Evolutionary conservation across 2,888 invertebrate genomes (phyloP).

Genomic region (Amiota mariae): DNA sequence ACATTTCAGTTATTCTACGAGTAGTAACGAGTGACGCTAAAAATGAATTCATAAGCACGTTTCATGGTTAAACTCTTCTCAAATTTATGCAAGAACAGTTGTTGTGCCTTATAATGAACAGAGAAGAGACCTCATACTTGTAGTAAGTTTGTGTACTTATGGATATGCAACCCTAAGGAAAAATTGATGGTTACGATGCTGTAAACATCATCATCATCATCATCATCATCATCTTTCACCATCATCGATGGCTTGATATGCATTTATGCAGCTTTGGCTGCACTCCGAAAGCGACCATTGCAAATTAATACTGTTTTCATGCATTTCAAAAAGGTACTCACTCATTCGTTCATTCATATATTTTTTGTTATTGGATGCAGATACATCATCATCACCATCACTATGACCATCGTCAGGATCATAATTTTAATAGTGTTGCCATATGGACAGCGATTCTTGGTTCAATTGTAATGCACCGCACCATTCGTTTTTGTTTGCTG

Average conservation of each 20-base stretch:
- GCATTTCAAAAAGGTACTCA: not conserved
- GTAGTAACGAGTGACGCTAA: not conserved
- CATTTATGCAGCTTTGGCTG: not conserved
- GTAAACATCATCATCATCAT: no score
- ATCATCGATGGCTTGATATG: no score
- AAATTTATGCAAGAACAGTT: conserved; percentile 16
- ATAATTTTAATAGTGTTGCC: not conserved
- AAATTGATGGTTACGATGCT: no score
- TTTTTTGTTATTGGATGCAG: not conserved
- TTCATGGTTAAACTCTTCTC: conserved; percentile 2
- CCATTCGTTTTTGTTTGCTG: not conserved
- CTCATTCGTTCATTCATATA: not conserved
- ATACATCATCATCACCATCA: no score
- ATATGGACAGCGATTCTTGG: conserved; percentile 11
- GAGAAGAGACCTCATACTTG: no score
- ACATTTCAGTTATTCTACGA: no score
- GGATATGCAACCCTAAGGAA: no score
- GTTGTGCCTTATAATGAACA: not conserved
- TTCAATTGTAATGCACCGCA: not conserved
- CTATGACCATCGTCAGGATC: no score
- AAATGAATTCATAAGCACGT: conserved; percentile 23
- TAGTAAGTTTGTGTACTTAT: no score
- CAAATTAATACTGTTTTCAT: not conserved
- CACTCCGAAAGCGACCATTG: not conserved
- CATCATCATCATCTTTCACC: no score